Base-by-base conservation (phyloP, 2,113 vertebrate species). In the Atlantisia rogersi region DNA sequence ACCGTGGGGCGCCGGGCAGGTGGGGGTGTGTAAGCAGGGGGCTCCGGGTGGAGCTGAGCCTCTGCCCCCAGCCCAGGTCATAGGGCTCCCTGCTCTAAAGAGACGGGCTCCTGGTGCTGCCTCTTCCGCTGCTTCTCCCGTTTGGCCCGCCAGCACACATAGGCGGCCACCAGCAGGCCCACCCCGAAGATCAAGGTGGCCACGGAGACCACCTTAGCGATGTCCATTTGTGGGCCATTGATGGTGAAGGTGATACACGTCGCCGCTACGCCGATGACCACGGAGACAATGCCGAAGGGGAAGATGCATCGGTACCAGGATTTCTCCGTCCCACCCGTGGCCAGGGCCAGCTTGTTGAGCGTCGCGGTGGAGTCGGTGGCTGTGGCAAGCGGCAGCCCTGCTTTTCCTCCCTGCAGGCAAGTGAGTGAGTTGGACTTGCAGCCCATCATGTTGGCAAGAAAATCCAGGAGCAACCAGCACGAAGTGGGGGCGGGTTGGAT, bases 291-390 rank as follows among this genome's bases (percentile, higher is more conserved):
- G 82, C 99, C 98, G 9, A 99, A 99, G 12, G 98, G 98, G 94
- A 99, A 99, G 95, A 99, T 98, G 96, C 99, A 99, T 94, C 98
- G 98, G 95, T 99, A 98, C 99, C 99, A 99, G 50, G 98, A 99
- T 96, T 99, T 98, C 97, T 99, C 99, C 3, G 98, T 98, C 70
- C 99, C 98, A 1, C 99, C 98, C 0, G 99, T 99, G 95, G 98
- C 99, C 97, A 99, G 97, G 5, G 99, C 98, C 87, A 99, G 98
- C 77, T 98, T 98, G 80, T 98, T 98, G 55, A 99, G 97, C 2
- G 98, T 98, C 5, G 98, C 98, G 0, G 98, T 98, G 58, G 98
- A 98, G 28, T 99, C 98, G 39, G 98, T 98, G 94, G 98, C 88
- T 0, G 95, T 78, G 25, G 97, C 95, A 44, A 98, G 97, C 17